Percentiles rank a stretch among this genome's conserved stretches.
Evolutionary conservation across 2,888 invertebrate species (phyloP).

Genomic region (Hirtodrosophila confusa): DNA sequence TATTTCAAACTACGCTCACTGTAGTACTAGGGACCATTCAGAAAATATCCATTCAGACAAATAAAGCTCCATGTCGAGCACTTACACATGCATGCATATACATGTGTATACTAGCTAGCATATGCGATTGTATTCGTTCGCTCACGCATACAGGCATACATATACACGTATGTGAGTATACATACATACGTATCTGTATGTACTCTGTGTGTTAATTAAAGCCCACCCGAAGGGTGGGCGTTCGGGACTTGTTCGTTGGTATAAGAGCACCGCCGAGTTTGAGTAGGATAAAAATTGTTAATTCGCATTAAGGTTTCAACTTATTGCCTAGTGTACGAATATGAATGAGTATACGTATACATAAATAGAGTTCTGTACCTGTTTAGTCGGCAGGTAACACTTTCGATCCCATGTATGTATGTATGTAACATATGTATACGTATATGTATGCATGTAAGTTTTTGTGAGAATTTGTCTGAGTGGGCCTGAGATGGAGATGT

Average conservation of each 20-base stretch:
- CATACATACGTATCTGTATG: neutral
- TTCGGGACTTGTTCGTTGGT: no score
- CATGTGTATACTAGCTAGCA: neutral
- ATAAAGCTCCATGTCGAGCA: neutral
- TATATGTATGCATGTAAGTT: neutral
- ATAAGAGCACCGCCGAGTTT: neutral
- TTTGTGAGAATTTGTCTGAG: neutral
- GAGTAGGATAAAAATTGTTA: neutral
- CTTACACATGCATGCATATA: neutral
- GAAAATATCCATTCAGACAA: conserved; percentile 10
- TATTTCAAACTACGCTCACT: conserved; percentile 5
- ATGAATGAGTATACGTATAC: neutral
- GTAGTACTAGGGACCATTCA: neutral
- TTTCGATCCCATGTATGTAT: conserved; percentile 4
- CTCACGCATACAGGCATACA: no score
- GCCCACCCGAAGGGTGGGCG: neutral
- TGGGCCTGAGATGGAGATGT: neutral
- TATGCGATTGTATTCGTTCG: neutral
- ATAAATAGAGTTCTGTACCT: neutral
- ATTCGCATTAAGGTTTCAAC: neutral
- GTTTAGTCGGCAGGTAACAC: no score
- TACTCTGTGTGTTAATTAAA: neutral
- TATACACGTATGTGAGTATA: no score
- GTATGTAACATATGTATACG: neutral
- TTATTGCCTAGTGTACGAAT: neutral